Base-by-base conservation (phyloP, 2,797 vertebrate genomes). In the Poecilia velifera region DNA sequence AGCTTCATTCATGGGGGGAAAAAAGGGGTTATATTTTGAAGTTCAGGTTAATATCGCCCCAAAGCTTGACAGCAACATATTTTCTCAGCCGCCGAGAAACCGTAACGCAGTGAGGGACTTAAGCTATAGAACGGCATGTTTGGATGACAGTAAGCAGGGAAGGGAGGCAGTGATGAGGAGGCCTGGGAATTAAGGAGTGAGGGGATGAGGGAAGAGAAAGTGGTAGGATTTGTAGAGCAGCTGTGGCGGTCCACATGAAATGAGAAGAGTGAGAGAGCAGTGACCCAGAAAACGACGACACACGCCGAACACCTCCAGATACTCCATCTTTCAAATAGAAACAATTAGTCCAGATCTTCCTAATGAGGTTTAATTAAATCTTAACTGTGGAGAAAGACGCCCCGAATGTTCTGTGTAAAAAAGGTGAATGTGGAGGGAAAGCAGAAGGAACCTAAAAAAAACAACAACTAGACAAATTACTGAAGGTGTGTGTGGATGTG, bases 291-390 rank as follows among this genome's bases (percentile, higher is more conserved):
- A 96, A 87, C 76, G 76, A 86, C 77, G 89, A 86, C 90, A 91
- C 88, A 88, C 90, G 78, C 82, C 53, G 64, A 84, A 88, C 92
- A 94, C 93, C 93, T 93, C 88, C 83, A 91, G 93, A 95, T 90
- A 90, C 91, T 79, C 75, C 88, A 86, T 87, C 93, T 91, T 95
- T 96, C 94, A 96, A 96, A 96, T 96, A 96, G 95, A 96, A 96
- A 95, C 96, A 96, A 96, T 96, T 96, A 96, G 95, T 96, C 95
- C 94, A 96, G 95, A 96, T 96, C 93, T 90, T 80, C 90, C 85
- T 95, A 95, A 96, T 94, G 92, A 93, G 92, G 92, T 90, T 90
- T 94, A 95, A 96, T 95, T 94, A 94, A 95, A 94, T 94, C 87
- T 94, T 83, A 94, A 93, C 89, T 90, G 89, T 91, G 88, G 90